Evolutionary conservation across 2,113 vertebrate genomes (phyloP).

Genomic region (Jacana jacana): DNA sequence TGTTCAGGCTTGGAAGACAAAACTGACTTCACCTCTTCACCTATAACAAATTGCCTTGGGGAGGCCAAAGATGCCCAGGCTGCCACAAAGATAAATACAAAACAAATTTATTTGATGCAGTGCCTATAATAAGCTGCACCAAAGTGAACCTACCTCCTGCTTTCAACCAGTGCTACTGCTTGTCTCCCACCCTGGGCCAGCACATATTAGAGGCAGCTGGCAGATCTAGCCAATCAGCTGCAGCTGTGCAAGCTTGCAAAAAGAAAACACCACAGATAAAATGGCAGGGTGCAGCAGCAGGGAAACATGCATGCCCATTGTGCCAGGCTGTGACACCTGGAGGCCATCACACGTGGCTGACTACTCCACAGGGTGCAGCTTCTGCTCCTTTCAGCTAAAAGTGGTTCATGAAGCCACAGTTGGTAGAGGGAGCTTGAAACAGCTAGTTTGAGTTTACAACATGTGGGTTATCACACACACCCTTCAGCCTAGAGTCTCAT

Average conservation of each 20-base stretch:
- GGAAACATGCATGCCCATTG: fast-evolving
- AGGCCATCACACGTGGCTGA: neutral
- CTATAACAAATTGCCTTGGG: neutral
- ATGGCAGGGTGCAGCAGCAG: neutral
- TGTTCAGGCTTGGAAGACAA: neutral
- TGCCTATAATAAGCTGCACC: neutral
- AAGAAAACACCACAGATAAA: neutral
- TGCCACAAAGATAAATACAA: neutral
- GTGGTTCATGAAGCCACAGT: neutral
- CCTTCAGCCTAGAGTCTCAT: neutral
- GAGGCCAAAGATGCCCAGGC: neutral
- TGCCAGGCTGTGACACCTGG: neutral
- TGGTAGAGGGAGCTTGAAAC: neutral
- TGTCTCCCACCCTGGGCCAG: neutral
- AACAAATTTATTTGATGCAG: neutral
- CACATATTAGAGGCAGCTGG: neutral
- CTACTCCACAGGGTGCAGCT: neutral
- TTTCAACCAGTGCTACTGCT: neutral
- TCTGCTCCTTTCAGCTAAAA: neutral
- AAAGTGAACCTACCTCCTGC: neutral
- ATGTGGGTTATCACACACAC: neutral
- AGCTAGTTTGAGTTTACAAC: neutral
- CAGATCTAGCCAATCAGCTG: neutral
- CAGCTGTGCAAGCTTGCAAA: fast-evolving
- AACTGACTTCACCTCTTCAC: neutral